Conservation (phyloP, 2,113 vertebrate genomes). For the Paedocypris sp. region DNA sequence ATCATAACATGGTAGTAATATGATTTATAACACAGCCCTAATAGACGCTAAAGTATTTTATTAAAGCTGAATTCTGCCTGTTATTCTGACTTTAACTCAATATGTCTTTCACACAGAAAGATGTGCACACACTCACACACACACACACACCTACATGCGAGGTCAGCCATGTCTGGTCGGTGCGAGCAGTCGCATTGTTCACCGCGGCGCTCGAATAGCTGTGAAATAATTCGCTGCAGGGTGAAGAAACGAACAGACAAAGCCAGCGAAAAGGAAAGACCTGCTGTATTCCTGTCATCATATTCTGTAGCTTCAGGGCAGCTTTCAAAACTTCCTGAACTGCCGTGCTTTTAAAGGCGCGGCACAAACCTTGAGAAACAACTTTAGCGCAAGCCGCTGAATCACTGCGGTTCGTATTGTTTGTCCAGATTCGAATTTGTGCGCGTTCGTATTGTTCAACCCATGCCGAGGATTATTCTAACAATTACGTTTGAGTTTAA, state of each 20-base stretch:
- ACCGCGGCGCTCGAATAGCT: slow-evolving; percentile 42
- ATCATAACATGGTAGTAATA: too few relatives aligned
- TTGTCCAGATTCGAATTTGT: not conserved
- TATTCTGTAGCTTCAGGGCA: slow-evolving; percentile 46
- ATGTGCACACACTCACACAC: slow-evolving; percentile 32
- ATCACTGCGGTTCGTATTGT: slow-evolving; percentile 22
- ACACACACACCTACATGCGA: slow-evolving; percentile 18
- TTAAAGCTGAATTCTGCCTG: too few relatives aligned
- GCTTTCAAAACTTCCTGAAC: slow-evolving; percentile 48
- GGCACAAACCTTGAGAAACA: slow-evolving; percentile 48
- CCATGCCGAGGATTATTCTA: not conserved
- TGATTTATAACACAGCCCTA: too few relatives aligned
- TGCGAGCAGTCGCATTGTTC: slow-evolving; percentile 30
- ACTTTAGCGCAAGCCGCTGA: slow-evolving; percentile 33
- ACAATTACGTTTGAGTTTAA: not conserved
- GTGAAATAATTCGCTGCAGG: slow-evolving; percentile 56
- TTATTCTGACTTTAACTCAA: too few relatives aligned
- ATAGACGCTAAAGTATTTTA: too few relatives aligned
- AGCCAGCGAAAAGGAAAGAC: slow-evolving; percentile 46
- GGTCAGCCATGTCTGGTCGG: slow-evolving; percentile 19
- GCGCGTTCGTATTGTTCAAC: not conserved
- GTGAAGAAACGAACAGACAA: slow-evolving; percentile 37
- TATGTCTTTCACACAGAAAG: too few relatives aligned
- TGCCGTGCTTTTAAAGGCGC: slow-evolving; percentile 48
- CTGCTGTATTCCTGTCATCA: slow-evolving; percentile 45